Evolutionary conservation across 2,113 vertebrate species (phyloP), one percentile per base, ranked within the genome.

Genomic region (Gymnogyps californianus): DNA sequence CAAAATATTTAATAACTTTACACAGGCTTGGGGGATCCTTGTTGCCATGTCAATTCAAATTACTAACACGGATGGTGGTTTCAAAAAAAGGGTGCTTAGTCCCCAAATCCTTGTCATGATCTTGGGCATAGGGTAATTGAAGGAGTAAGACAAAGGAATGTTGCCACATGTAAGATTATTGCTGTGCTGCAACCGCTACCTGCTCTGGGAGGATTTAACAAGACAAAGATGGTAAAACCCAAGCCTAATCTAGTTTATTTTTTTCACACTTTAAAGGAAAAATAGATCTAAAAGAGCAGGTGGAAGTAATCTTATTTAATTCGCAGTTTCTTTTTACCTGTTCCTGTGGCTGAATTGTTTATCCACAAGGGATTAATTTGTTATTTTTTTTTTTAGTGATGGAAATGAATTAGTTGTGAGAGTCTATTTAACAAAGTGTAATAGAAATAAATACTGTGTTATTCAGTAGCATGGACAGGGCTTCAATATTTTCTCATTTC

Each of bases 121-220:
- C 32, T 69, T 2, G 0, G 54, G 34, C 13, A 9, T 16, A n/a
- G 65, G 14, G 16, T 67, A 62, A 29, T 6, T 55, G 32, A 81
- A 47, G 21, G 19, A 40, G 10, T 42, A 42, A 84, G 36, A 25
- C 32, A 38, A 65, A 79, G 44, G 13, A 57, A 16, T 25, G 10
- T 81, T 0, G 0, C 21, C 28, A 18, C 2, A 0, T 1, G 4
- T 32, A 26, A 49, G 29, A 10, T 77, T 82, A 40, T 32, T 46
- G 47, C 22, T 83, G n/a, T 65, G 42, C 58, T 74, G 32, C 38
- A 29, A 26, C 11, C 8, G 83, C 19, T 66, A 1, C 16, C 15
- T 77, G 20, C 28, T 88, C 32, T 74, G 29, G 10, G 46, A 88
- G 47, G 59, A 32, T 81, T 83, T 81, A 62, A 29, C 15, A 46